phyloP scores from a whole-genome alignment of 1,140 invertebrate genomes.

The Dysdera silvatica region DNA sequence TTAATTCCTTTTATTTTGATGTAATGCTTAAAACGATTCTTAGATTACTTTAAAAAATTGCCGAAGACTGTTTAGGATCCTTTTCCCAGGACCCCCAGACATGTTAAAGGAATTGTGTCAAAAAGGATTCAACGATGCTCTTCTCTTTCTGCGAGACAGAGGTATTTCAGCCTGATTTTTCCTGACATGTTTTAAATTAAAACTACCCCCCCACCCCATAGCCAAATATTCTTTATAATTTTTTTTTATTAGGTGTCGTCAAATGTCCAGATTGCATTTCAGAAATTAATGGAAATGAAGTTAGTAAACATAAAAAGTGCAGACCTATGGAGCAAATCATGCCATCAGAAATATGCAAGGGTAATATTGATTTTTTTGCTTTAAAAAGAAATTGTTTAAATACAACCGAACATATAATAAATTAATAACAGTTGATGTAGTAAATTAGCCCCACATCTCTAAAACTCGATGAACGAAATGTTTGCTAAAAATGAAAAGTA shows the following conservation, averaged over 20 bases:
- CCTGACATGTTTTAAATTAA: not conserved
- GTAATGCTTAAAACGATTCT: not conserved
- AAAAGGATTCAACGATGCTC: constrained; percentile 93
- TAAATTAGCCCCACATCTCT: too few relatives aligned
- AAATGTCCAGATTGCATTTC: not conserved
- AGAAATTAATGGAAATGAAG: not conserved
- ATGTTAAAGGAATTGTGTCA: constrained; percentile 86
- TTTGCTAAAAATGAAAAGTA: too few relatives aligned
- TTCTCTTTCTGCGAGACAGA: constrained; percentile 83
- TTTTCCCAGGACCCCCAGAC: constrained; percentile 91
- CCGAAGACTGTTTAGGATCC: constrained; percentile 80
- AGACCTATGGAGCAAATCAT: not conserved
- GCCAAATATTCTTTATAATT: not conserved
- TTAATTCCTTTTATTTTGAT: not conserved
- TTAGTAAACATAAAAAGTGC: not conserved
- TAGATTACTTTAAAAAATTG: constrained; percentile 52
- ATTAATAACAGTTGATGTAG: too few relatives aligned
- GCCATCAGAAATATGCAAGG: constrained; percentile 4
- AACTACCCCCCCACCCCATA: not conserved
- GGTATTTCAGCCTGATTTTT: constrained; percentile 44
- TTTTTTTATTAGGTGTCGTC: constrained; percentile 11
- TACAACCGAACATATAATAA: too few relatives aligned
- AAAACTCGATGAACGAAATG: too few relatives aligned
- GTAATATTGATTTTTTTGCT: too few relatives aligned
- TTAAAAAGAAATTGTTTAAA: too few relatives aligned